Evolutionary conservation across 2,888 invertebrate genomes (phyloP), one percentile per base, ranked within the genome.

Genomic region (Steinernema hermaphroditum): DNA sequence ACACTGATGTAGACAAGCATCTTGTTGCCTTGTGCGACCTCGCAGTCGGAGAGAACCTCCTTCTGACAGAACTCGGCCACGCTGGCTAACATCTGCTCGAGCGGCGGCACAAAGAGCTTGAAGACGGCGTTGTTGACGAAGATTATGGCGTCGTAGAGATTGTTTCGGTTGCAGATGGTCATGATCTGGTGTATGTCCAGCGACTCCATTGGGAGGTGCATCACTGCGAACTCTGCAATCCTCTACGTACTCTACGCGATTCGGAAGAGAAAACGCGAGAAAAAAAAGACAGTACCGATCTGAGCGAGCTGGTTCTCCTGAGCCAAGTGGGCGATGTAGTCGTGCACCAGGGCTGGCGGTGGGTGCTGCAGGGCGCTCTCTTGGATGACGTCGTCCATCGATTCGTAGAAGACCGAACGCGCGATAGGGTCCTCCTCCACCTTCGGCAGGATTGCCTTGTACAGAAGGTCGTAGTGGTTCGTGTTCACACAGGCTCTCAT

Each of bases 1-100:
- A 93, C 93, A 69, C 81, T 93, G 37, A 93, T 91, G 85, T 94
- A 94, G 1, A 94, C 93, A 70, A 94, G 88, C 78, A 94, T 88
- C 76, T 92, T 92, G 85, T 94, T 93, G 8, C 94, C 94, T 57
- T 93, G 89, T 82, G 89, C 89, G 78, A 91, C 88, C 77, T 88
- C 87, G 27, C 84, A 81, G 80, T 89, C 88, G 77, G 87, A 82
- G n/a, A 83, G 74, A 44, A 84, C 77, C 46, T 79, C 79, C 43
- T 77, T 75, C 37, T 75, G 71, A 4, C 79, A 78, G 49, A 81
- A 81, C 24, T 70, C 22, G 2, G 71, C 41, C 68, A 84, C 75
- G 49, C 74, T 81, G 9, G 81, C 80, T 4, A 87, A 76, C 83
- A 87, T 81, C 71, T 86, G 85, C 74, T 91, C 91, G 73, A 93